Evolutionary conservation across 2,113 vertebrate species (phyloP), one percentile per base, ranked within the genome.

Genomic region (Panthera leo): DNA sequence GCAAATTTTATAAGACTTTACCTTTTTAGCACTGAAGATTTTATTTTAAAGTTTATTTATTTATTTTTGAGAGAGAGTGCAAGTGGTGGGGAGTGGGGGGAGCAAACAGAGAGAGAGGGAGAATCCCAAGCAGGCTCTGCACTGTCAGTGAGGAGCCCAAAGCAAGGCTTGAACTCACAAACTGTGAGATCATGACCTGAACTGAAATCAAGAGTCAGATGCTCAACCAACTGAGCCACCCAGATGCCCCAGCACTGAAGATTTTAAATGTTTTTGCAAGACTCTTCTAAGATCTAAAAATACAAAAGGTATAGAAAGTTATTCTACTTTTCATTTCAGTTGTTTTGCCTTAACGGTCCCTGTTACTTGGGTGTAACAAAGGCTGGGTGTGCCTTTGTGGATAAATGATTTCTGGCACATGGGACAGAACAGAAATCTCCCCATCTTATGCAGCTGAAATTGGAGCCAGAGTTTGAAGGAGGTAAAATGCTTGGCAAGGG

Each of bases 401-500:
- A 36, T 68, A 73, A 48, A 45, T 10, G 19, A 82, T 34, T 94
- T 25, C 48, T 53, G 55, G 68, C 18, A 25, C 12, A 16, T n/a
- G 36, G 42, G 67, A 71, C 2, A 70, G 76, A 65, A 68, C 25
- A 67, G 85, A 55, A 96, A 94, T 45, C 45, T 45, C 45, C 45
- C 15, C 14, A 55, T 45, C 58, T 75, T 80, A 88, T 10, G n/a
- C 15, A 42, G 67, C n/a, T 31, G 21, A 65, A 87, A 42, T 18
- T 9, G 55, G 21, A 96, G 67, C 65, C 19, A 25, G 34, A 27
- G 11, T 80, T 58, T 91, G 63, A 71, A 65, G 58, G 39, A 82
- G 36, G 82, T 48, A 71, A 25, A 79, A 89, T 19, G 31, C 25
- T 58, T 91, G 86, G 91, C 53, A 95, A 95, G 89, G 76, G 58